Percentiles rank a stretch among this genome's conserved stretches.
phyloP scores from a whole-genome alignment of 2,888 invertebrate species.

The Lasioglossum figueresi region DNA sequence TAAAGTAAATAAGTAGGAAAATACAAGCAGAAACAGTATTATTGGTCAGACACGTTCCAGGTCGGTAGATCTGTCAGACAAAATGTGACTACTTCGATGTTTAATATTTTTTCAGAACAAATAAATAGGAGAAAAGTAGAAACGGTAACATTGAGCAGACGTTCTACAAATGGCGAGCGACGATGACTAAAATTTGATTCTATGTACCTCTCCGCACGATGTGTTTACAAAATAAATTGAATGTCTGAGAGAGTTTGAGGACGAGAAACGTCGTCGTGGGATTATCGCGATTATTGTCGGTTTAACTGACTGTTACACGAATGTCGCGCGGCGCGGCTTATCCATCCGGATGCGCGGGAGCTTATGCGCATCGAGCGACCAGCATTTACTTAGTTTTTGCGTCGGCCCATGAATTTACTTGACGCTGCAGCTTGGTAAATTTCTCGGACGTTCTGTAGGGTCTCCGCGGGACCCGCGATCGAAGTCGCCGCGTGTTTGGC shows the following conservation, averaged over 20 bases:
- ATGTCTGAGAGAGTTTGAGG: too few species aligned
- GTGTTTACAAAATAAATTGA: background rate
- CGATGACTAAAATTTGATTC: background rate
- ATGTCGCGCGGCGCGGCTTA: background rate
- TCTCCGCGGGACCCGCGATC: conserved; percentile 33
- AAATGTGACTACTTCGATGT: background rate
- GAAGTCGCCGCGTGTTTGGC: conserved; percentile 46
- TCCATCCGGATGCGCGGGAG: conserved; percentile 1
- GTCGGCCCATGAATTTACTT: background rate
- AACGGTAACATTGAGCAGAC: background rate
- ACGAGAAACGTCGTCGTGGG: background rate
- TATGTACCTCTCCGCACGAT: background rate
- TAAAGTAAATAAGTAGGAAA: background rate
- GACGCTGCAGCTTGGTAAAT: conserved; percentile 10
- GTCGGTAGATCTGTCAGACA: background rate
- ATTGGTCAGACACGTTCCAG: too few species aligned
- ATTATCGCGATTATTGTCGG: conserved; percentile 1
- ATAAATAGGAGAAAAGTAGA: background rate
- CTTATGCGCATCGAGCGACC: background rate
- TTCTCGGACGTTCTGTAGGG: background rate
- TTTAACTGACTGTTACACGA: background rate
- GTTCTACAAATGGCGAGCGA: too few species aligned
- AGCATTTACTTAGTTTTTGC: conserved; percentile 35
- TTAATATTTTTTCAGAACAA: background rate
- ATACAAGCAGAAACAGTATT: background rate